Evolutionary conservation across 2,888 invertebrate genomes (phyloP).

Genomic region (Xylota segnis): DNA sequence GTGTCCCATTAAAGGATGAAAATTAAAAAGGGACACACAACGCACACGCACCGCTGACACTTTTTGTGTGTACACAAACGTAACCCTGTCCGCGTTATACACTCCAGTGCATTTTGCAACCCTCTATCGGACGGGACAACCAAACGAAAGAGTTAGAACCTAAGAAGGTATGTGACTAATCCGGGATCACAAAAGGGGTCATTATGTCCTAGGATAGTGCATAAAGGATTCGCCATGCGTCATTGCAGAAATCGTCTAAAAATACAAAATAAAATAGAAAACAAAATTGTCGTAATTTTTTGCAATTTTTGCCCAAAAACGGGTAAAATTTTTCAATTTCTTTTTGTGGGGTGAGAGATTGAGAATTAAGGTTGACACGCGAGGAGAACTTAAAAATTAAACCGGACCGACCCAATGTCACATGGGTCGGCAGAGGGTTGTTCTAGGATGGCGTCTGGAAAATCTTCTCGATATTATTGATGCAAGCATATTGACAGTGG

Average conservation of each 20-base stretch:
- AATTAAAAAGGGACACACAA: constrained; percentile 56
- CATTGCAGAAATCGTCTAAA: constrained; percentile 65
- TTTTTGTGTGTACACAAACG: constrained; percentile 77
- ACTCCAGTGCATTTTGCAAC: constrained; percentile 79
- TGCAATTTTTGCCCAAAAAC: constrained; percentile 80
- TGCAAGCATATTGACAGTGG: constrained; percentile 61
- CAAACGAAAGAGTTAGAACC: constrained; percentile 67
- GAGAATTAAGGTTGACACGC: constrained; percentile 72
- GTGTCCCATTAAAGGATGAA: constrained; percentile 60
- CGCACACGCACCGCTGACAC: constrained; percentile 60
- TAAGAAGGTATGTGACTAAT: constrained; percentile 73
- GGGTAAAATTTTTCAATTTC: constrained; percentile 61
- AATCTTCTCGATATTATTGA: constrained; percentile 47
- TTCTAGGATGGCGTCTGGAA: constrained; percentile 7
- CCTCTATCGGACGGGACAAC: constrained; percentile 9
- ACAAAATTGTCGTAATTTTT: constrained; percentile 69
- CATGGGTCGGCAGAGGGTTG: constrained; percentile 61
- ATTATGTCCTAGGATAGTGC: constrained; percentile 30
- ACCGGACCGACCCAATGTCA: constrained; percentile 70
- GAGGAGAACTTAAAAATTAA: constrained; percentile 77
- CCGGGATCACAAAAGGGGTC: constrained; percentile 65
- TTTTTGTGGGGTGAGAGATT: constrained; percentile 19
- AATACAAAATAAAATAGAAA: constrained; percentile 39
- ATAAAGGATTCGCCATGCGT: constrained; percentile 74
- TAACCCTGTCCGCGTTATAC: constrained; percentile 78